Conservation (phyloP, 2,113 vertebrate species). For the Chlorodrepanis virens region DNA sequence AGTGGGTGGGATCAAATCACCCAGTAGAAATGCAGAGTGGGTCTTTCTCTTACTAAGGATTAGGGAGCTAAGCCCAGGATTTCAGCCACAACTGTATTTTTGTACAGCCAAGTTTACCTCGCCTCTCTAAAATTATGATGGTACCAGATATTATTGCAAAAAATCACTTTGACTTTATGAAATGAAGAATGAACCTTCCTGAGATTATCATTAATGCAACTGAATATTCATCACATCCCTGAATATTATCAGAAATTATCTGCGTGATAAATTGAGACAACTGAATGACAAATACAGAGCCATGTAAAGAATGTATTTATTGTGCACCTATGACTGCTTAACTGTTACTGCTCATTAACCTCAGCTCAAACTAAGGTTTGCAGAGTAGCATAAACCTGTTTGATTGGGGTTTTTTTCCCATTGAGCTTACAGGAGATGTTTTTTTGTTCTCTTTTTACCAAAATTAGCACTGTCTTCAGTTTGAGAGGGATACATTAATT, state of each 20-base stretch:
- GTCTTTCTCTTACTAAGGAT: neutral
- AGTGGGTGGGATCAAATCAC: neutral
- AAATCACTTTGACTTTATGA: neutral
- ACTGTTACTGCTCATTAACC: neutral
- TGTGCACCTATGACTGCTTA: rapidly evolving
- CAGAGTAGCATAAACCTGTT: neutral
- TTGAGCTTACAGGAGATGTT: rapidly evolving
- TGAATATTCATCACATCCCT: neutral
- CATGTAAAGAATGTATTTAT: neutral
- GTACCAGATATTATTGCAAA: neutral
- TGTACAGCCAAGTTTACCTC: neutral
- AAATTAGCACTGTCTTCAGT: neutral
- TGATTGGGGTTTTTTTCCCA: neutral
- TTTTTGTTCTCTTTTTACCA: neutral
- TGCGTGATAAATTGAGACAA: neutral
- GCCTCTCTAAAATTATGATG: neutral
- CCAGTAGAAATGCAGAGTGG: neutral
- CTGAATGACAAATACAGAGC: neutral
- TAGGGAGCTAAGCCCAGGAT: neutral
- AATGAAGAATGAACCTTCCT: neutral
- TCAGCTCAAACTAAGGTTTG: neutral
- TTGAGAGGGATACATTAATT: neutral
- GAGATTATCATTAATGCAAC: neutral
- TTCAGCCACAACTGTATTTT: neutral
- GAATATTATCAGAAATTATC: neutral